Evolutionary conservation across 2,113 vertebrate species (phyloP).

Genomic region (Peromyscus maniculatus): DNA sequence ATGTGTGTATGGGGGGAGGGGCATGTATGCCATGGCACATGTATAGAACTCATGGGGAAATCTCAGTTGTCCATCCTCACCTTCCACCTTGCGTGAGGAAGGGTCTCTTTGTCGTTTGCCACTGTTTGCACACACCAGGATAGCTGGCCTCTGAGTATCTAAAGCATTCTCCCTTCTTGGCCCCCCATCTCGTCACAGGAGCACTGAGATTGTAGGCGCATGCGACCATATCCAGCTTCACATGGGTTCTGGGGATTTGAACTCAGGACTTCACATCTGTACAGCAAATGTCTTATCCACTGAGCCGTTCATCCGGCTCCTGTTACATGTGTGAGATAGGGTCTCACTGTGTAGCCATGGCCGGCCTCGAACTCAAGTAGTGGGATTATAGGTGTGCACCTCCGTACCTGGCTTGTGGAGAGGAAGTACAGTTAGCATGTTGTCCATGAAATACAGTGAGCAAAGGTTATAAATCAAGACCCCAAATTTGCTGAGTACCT

Average conservation of each 20-base stretch:
- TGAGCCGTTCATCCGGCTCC: not conserved
- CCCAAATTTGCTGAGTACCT: not conserved
- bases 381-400: not conserved
- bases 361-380: not conserved
- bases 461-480: not conserved
- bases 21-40: not conserved
- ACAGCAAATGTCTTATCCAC: not conserved
- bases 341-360: not conserved
- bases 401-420: not conserved
- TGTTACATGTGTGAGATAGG: not conserved
- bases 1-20: no score
- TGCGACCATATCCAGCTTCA: not conserved
- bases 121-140: not conserved
- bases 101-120: not conserved
- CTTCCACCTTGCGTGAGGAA: not conserved
- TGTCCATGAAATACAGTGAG: not conserved
- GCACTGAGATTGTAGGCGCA: not conserved
- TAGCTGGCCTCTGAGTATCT: not conserved
- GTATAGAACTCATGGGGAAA: not conserved
- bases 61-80: not conserved
- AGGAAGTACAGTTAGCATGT: not conserved
- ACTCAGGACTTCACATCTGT: not conserved
- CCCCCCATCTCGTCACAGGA: not conserved
- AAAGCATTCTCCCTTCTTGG: not conserved
- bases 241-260: not conserved